These are phyloP conservation scores for Druceiella hillmani DNA, from an alignment of 2,888 invertebrate genomes.

Conservation along the genomic window DNA sequence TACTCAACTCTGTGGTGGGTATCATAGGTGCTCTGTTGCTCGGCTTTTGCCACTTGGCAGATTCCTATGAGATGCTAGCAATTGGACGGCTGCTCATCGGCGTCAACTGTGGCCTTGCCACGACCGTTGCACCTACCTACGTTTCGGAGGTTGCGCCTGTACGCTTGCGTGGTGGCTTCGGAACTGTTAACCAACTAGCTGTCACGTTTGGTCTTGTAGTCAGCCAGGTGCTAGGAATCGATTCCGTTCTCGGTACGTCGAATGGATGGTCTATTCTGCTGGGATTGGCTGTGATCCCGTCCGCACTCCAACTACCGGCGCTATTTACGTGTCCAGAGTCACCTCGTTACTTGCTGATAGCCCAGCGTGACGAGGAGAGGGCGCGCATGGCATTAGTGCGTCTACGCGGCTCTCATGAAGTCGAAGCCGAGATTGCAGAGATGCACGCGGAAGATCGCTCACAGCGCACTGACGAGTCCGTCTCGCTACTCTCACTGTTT, in stretches of 20 bases:
- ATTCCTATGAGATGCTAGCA: slow-evolving; percentile 64
- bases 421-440: slow-evolving; percentile 46
- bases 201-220: slow-evolving; percentile 44
- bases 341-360: slow-evolving; percentile 41
- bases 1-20: slow-evolving; percentile 60
- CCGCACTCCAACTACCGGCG: slow-evolving; percentile 39
- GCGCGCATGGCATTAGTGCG: slow-evolving; percentile 35
- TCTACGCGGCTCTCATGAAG: slow-evolving; percentile 37
- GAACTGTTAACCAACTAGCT: slow-evolving; percentile 47
- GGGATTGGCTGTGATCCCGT: slow-evolving; percentile 40
- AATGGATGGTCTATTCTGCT: slow-evolving; percentile 47
- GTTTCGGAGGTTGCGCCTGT: slow-evolving; percentile 47
- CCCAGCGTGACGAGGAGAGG: slow-evolving; percentile 38
- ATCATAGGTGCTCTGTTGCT: slow-evolving; percentile 60
- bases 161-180: slow-evolving; percentile 42
- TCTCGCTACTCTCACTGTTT: slow-evolving; percentile 39
- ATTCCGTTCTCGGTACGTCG: slow-evolving; percentile 40
- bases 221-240: slow-evolving; percentile 45
- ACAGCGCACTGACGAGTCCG: slow-evolving; percentile 39
- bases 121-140: slow-evolving; percentile 48
- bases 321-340: slow-evolving; percentile 43
- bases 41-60: slow-evolving; percentile 59
- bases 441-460: slow-evolving; percentile 46
- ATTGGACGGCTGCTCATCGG: slow-evolving; percentile 69
- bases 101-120: slow-evolving; percentile 63